Evolutionary conservation across 2,888 invertebrate genomes (phyloP).

Genomic region (Busseola fusca): DNA sequence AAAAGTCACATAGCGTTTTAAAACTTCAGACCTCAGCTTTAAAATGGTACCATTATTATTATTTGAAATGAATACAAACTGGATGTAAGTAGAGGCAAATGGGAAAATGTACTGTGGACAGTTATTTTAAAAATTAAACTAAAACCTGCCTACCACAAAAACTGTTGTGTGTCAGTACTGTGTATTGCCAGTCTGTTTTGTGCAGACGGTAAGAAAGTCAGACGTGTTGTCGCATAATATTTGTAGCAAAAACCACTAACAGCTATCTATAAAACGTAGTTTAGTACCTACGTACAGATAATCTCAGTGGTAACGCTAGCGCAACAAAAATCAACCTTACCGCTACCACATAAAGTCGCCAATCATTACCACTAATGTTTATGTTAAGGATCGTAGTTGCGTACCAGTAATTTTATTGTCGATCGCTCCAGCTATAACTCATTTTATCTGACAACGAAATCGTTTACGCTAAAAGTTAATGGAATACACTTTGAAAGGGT

Average conservation of each 20-base stretch:
- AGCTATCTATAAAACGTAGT: background rate
- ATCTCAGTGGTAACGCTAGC: background rate
- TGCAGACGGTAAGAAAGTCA: too few relatives aligned
- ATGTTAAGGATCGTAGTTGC: background rate
- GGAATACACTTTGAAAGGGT: constrained; percentile 20
- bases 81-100: too few relatives aligned
- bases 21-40: too few relatives aligned
- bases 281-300: background rate
- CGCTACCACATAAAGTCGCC: background rate
- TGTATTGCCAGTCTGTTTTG: too few relatives aligned
- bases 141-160: too few relatives aligned
- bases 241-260: background rate
- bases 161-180: too few relatives aligned
- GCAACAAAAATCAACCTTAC: background rate
- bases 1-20: too few relatives aligned
- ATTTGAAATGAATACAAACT: too few relatives aligned
- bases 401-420: constrained; percentile 26
- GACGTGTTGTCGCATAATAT: background rate
- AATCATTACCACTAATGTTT: background rate
- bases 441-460: constrained; percentile 51
- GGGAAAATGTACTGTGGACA: too few relatives aligned
- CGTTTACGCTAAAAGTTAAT: constrained; percentile 42
- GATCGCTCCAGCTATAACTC: constrained; percentile 36
- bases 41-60: too few relatives aligned
- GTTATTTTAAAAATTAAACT: too few relatives aligned